Evolutionary conservation across 2,797 vertebrate species (phyloP), one percentile per base, ranked within the genome.

Genomic region (Micrastur ruficollis): DNA sequence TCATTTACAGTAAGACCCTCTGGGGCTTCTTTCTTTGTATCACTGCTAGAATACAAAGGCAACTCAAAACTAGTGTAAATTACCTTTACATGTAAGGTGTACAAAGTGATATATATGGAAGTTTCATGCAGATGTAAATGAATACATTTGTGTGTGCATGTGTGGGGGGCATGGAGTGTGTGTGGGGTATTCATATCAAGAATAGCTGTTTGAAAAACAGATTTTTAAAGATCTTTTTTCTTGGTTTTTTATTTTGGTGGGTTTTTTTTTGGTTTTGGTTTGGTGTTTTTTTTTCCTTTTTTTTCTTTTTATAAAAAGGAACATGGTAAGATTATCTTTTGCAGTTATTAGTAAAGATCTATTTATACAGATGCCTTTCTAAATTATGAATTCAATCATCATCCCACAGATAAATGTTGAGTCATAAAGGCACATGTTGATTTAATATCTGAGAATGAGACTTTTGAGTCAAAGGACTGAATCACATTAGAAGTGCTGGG

Each of bases 401-500:
- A 89, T 96, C 74, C 74, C 72, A 86, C 94, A 97, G 93, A 97
- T 90, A 97, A 97, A 97, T 84, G 76, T 97, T 92, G 93, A 96
- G 84, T 97, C 90, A 97, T 97, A 97, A 97, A 97, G 71, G 89
- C 71, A 96, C 74, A 82, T 94, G 95, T 95, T 97, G 95, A 96
- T 98, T 98, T 98, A 98, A 97, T 98, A 97, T 97, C 94, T 59
- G 46, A 96, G 73, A 90, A 95, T 86, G 68, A 96, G 90, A 79
- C 73, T 96, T 95, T 94, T 89, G 91, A 97, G 86, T 95, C 96
- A 96, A 98, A 98, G 93, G 88, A 95, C 82, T 84, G 90, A 97
- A 97, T 97, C 95, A 58, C 75, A 94, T 97, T 97, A 96, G 91
- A 96, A 92, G 61, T 94, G 50, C 67, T 82, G 68, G 84, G 76